A percentile compares a stretch with the other conserved stretches of the same genome.
phyloP scores from a whole-genome alignment of 1,140 invertebrate species.

The Bacillus rossius region DNA sequence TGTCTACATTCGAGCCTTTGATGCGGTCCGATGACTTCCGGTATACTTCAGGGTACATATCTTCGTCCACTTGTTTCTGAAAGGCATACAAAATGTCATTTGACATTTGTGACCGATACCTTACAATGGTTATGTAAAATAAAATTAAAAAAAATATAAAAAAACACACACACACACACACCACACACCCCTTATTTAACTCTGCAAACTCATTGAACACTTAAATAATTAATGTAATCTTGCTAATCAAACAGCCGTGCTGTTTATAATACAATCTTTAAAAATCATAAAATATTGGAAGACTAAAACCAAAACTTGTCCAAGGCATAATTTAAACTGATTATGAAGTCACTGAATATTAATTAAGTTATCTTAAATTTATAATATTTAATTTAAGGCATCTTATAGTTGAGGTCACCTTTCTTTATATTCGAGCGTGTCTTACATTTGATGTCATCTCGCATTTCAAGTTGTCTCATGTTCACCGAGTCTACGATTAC shows the following conservation, averaged over 20 bases:
- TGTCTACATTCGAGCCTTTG: conserved; percentile 67
- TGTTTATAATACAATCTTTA: no score
- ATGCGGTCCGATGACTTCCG: conserved; percentile 61
- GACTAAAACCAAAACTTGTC: neutral
- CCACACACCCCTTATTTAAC: no score
- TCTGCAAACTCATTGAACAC: no score
- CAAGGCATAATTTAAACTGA: neutral
- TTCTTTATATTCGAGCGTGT: no score
- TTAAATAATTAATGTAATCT: conserved; percentile 24
- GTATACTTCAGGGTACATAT: conserved; percentile 72
- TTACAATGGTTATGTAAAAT: neutral
- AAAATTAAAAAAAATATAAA: neutral
- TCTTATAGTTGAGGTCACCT: no score
- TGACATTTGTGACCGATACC: neutral
- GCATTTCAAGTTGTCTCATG: no score
- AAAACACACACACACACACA: neutral
- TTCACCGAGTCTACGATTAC: no score
- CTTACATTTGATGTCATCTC: no score
- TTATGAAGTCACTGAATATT: neutral
- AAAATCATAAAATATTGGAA: neutral
- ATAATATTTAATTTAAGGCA: no score
- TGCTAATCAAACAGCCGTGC: no score
- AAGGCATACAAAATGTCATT: neutral
- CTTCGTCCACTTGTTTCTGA: conserved; percentile 52
- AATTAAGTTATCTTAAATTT: no score